A percentile compares a stretch with the other conserved stretches of the same genome.
These are phyloP conservation scores for Ommatoiulus sabulosus DNA, from an alignment of 2,888 invertebrate genomes.

Conservation along the genomic window DNA sequence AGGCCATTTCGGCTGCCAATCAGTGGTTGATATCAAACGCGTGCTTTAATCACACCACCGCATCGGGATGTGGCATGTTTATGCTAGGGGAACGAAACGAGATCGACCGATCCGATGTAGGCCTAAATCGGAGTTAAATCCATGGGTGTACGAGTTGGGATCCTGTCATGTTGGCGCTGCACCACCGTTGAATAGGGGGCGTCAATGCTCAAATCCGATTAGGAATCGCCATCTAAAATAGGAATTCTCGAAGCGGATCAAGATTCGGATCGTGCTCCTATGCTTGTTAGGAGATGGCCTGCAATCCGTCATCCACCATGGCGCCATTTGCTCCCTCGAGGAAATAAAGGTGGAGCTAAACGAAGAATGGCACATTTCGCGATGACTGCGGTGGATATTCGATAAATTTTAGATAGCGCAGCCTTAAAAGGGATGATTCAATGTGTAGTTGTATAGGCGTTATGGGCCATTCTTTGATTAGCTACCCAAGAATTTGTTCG, in stretches of 20 bases:
- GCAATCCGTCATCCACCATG: too few relatives aligned
- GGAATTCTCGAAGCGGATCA: constrained; percentile 15
- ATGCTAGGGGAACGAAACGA: neutral
- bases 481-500: too few relatives aligned
- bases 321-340: too few relatives aligned
- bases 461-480: too few relatives aligned
- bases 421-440: too few relatives aligned
- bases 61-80: neutral
- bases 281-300: neutral
- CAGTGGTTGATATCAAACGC: constrained; percentile 1
- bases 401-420: too few relatives aligned
- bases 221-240: neutral
- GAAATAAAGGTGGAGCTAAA: too few relatives aligned
- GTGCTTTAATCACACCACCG: neutral
- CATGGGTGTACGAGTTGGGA: neutral
- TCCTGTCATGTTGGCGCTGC: neutral
- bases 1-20: constrained; percentile 18
- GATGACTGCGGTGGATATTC: too few relatives aligned
- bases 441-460: too few relatives aligned
- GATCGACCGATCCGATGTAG: neutral
- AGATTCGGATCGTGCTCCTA: neutral
- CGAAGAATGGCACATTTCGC: too few relatives aligned
- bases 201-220: constrained; percentile 4
- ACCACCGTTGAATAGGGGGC: too few relatives aligned
- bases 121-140: neutral